Base-by-base conservation (phyloP, 2,113 vertebrate genomes). In the Ceuthmochares aereus region DNA sequence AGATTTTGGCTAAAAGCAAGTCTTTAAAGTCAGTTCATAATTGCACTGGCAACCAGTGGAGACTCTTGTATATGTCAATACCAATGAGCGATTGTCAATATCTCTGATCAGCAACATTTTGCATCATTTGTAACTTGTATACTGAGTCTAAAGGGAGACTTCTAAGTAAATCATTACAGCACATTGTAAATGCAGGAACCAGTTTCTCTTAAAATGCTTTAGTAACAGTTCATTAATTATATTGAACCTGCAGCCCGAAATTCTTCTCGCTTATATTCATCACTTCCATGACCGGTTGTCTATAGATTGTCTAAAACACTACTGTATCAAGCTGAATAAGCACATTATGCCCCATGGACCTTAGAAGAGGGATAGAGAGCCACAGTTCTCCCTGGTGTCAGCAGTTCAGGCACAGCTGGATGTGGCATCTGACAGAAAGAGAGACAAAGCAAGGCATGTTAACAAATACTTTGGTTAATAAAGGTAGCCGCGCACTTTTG, bases 221-320 rank as follows among this genome's bases (percentile, higher is more conserved):
- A 97, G 97, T 96, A 96, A 95, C 96, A 96, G 93, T 97, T 96
- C 94, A 97, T 97, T 97, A 97, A 95, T 96, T 97, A 94, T 96
- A 97, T 97, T 83, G 97, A 97, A 97, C 88, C 56, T 96, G 66
- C 72, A 93, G 90, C 70, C 92, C 3, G 9, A 96, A 97, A 96
- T 97, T 97, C 86, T 74, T 76, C 94, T 88, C 0, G 1, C 89
- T 93, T 94, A 49, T 93, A 97, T 96, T 96, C 93, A 97, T 97
- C 95, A 97, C 69, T 72, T 87, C 88, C 52, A 75, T 0, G 5
- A 84, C 76, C 78, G 72, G 75, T 96, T 96, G 96, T 97, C 97
- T 96, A 90, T 96, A 93, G 84, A 56, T 66, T 89, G 76, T 94
- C 93, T 93, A 95, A 93, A 67, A 87, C 56, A 85, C 87, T 91